These are phyloP conservation scores for Cephus pygmeus DNA, from an alignment of 2,888 invertebrate species.

Conservation along the genomic window DNA sequence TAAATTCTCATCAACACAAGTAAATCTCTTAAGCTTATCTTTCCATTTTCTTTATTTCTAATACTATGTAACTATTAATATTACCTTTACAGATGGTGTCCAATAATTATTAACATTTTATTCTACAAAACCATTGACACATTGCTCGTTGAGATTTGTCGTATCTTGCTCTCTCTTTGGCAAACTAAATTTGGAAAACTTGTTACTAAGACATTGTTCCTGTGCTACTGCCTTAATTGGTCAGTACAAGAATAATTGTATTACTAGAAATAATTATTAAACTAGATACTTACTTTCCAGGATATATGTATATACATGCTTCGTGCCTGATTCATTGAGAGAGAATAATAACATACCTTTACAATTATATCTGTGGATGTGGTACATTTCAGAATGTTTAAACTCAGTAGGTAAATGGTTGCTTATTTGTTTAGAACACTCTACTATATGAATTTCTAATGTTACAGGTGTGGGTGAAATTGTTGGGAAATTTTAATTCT, in stretches of 20 bases:
- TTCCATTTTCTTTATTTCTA: too few species aligned
- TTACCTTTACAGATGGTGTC: conserved; percentile 32
- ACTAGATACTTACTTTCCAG: conserved; percentile 30
- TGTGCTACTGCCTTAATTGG: conserved; percentile 46
- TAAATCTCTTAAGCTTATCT: conserved; percentile 21
- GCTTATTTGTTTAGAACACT: background rate
- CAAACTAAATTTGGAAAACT: conserved; percentile 33
- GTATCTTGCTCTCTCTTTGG: conserved; percentile 39
- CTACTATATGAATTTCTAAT: background rate
- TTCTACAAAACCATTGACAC: conserved; percentile 43
- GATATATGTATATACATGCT: conserved; percentile 45
- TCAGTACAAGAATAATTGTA: conserved; percentile 27
- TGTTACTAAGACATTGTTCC: conserved; percentile 41
- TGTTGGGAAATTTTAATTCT: conserved; percentile 30
- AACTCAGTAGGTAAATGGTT: conserved; percentile 43
- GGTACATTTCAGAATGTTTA: conserved; percentile 47
- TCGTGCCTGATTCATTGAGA: conserved; percentile 42
- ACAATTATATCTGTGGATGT: conserved; percentile 44
- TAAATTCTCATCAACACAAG: conserved; percentile 43
- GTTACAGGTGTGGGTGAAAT: conserved; percentile 32
- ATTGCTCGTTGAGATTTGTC: conserved; percentile 34
- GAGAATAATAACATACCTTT: conserved; percentile 32
- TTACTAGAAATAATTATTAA: too few species aligned
- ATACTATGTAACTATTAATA: background rate
- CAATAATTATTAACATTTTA: conserved; percentile 26